Percentiles rank a stretch among this genome's conserved stretches.
Evolutionary conservation across 2,888 invertebrate species (phyloP).

Genomic region (Phengaris alcon): DNA sequence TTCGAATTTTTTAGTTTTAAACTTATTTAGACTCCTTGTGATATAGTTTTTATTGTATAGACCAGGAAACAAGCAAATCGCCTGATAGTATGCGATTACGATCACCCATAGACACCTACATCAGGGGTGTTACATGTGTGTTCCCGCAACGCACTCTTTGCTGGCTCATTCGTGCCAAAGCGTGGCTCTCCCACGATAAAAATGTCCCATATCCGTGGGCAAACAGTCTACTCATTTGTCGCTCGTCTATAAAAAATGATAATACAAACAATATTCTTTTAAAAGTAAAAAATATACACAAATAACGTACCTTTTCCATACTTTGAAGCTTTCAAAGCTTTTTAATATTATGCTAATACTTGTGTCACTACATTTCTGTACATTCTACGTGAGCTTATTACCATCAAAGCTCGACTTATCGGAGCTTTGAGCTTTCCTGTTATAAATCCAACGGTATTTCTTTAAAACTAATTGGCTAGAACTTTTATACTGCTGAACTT

Average conservation of each 20-base stretch:
- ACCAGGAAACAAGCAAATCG: no score
- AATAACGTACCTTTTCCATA: background rate
- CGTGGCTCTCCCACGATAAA: no score
- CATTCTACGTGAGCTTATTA: slow-evolving; percentile 33
- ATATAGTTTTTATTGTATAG: background rate
- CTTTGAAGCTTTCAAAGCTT: slow-evolving; percentile 40
- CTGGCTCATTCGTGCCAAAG: no score
- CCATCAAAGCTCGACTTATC: slow-evolving; percentile 39
- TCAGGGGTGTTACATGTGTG: no score
- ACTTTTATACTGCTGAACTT: background rate
- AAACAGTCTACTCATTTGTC: no score
- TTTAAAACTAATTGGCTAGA: slow-evolving; percentile 8
- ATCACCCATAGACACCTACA: no score
- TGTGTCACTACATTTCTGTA: slow-evolving; percentile 39
- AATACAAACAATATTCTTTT: no score
- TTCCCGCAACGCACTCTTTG: no score
- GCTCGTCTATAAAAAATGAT: no score
- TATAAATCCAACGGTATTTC: slow-evolving; percentile 27
- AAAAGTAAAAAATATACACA: background rate
- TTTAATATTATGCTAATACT: slow-evolving; percentile 58
- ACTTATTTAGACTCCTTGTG: background rate
- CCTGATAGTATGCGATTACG: no score
- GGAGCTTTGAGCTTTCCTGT: slow-evolving; percentile 38
- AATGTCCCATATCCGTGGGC: no score
- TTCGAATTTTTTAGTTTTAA: background rate